A percentile compares a stretch with the other conserved stretches of the same genome.
These are phyloP conservation scores for Parasteatoda lunata DNA, from an alignment of 2,888 invertebrate species.

Conservation along the genomic window DNA sequence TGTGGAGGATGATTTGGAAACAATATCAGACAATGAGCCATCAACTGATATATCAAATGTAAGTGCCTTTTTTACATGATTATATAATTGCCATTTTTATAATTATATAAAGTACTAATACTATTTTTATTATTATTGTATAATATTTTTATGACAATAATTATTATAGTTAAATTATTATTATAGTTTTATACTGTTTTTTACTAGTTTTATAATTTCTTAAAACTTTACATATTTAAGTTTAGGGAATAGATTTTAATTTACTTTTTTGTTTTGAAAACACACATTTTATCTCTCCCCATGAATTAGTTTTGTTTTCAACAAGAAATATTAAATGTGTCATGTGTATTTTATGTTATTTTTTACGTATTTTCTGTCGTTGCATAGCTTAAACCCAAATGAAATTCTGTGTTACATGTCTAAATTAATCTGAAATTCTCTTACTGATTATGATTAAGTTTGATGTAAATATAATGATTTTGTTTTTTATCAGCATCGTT, in stretches of 20 bases:
- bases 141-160: too few species aligned
- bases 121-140: too few species aligned
- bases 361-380: not conserved
- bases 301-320: not conserved
- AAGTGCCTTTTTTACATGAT: conserved; percentile 9
- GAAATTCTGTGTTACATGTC: too few species aligned
- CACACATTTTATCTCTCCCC: not conserved
- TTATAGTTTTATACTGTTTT: too few species aligned
- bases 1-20: conserved; percentile 57
- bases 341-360: not conserved
- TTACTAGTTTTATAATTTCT: not conserved
- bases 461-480: too few species aligned
- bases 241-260: not conserved
- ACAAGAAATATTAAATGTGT: not conserved
- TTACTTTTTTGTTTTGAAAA: not conserved
- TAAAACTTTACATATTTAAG: not conserved
- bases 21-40: conserved; percentile 38
- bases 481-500: too few species aligned
- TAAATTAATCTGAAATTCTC: too few species aligned
- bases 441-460: too few species aligned
- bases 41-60: conserved; percentile 19
- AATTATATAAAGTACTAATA: not conserved
- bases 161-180: too few species aligned
- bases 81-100: not conserved
- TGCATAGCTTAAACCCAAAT: too few species aligned